phyloP scores from a whole-genome alignment of 2,888 invertebrate genomes.

The Julus scanicus region DNA sequence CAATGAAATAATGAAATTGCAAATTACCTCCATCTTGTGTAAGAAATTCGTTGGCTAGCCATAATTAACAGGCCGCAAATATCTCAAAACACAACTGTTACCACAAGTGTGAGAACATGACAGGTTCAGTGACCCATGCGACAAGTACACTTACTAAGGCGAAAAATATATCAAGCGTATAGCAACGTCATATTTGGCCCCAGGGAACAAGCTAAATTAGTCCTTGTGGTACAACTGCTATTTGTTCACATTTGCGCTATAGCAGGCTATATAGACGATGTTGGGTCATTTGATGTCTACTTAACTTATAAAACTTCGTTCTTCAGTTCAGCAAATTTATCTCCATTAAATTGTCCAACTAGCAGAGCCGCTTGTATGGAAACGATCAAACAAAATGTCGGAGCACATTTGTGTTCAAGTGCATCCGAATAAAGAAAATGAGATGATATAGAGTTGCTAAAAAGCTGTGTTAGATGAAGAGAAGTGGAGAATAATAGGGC shows the following conservation, averaged over 20 bases:
- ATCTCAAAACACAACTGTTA: not conserved
- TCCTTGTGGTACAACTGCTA: not conserved
- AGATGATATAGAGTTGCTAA: not conserved
- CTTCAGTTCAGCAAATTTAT: not conserved
- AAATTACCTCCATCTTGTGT: not conserved
- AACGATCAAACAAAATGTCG: not conserved
- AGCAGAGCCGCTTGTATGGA: not conserved
- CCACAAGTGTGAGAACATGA: not conserved
- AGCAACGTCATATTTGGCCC: not conserved
- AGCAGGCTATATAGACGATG: too few species aligned
- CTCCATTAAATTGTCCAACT: not conserved
- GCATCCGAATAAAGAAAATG: not conserved
- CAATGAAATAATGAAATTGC: not conserved
- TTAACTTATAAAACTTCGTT: not conserved
- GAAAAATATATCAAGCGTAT: not conserved
- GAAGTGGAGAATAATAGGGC: not conserved
- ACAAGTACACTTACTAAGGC: not conserved
- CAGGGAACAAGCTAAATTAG: not conserved
- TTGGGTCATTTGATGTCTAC: not conserved
- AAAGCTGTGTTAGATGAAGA: not conserved
- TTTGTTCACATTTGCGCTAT: not conserved
- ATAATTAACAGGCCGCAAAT: constrained; percentile 7
- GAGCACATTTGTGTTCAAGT: not conserved
- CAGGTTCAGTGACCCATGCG: constrained; percentile 9
- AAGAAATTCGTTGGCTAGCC: not conserved